Percentiles rank a stretch among this genome's conserved stretches.
These are phyloP conservation scores for Podilymbus podiceps DNA, from an alignment of 2,113 vertebrate genomes.

Conservation along the genomic window DNA sequence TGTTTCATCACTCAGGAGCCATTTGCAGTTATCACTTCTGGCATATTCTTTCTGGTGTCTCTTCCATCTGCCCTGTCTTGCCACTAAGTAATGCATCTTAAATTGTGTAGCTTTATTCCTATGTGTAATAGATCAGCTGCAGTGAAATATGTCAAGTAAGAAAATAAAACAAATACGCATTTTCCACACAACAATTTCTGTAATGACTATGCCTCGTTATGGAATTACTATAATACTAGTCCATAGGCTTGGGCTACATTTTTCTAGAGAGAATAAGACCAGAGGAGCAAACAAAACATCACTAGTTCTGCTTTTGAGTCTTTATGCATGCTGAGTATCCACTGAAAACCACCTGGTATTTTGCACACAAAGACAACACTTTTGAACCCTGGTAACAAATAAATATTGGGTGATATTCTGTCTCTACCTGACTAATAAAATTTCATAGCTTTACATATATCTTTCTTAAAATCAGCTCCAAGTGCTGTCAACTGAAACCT, in stretches of 20 bases:
- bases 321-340: background rate
- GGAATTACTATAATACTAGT: background rate
- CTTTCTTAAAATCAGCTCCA: background rate
- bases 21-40: background rate
- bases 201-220: background rate
- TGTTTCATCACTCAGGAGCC: background rate
- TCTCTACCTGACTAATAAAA: background rate
- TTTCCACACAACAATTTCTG: background rate
- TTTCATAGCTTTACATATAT: background rate
- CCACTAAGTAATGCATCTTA: background rate
- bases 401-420: background rate
- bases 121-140: background rate
- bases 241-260: background rate
- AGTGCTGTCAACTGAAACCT: background rate
- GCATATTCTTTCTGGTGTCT: background rate
- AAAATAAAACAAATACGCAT: background rate
- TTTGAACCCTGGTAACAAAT: background rate
- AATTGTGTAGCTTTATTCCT: background rate
- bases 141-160: background rate
- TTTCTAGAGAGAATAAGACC: background rate
- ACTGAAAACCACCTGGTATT: background rate
- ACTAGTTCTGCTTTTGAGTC: background rate
- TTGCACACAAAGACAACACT: background rate
- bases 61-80: background rate
- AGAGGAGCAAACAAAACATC: background rate